phyloP scores from a whole-genome alignment of 2,888 invertebrate species.

The Patella pellucida region DNA sequence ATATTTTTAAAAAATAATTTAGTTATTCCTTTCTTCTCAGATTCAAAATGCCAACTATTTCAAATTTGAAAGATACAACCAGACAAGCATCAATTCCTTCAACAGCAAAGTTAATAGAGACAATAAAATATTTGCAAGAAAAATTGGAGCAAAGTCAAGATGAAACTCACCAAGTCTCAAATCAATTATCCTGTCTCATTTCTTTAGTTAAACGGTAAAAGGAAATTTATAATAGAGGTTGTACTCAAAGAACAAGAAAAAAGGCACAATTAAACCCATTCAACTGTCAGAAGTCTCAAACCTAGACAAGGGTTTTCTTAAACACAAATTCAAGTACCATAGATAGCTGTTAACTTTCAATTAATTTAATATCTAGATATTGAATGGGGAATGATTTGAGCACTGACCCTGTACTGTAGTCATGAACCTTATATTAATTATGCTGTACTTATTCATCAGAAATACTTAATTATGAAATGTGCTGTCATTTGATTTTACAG shows the following conservation, averaged over 20 bases:
- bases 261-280: too few species aligned
- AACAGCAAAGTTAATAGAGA: constrained; percentile 47
- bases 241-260: too few species aligned
- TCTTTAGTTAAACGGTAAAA: constrained; percentile 62
- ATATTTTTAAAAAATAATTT: too few species aligned
- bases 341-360: neutral
- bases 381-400: neutral
- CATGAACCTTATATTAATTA: too few species aligned
- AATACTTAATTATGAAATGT: too few species aligned
- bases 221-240: too few species aligned
- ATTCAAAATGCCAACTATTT: neutral
- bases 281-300: too few species aligned
- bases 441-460: too few species aligned
- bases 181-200: constrained; percentile 60
- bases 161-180: constrained; percentile 53
- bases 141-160: constrained; percentile 47
- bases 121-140: constrained; percentile 49
- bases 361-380: neutral
- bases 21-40: too few species aligned
- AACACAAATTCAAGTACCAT: neutral
- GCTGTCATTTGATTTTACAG: constrained; percentile 36
- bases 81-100: neutral
- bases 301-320: too few species aligned
- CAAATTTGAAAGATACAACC: constrained; percentile 4
- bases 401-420: neutral